A percentile compares a stretch with the other conserved stretches of the same genome.
Evolutionary conservation across 2,797 vertebrate genomes (phyloP).

Genomic region (Nyctalus aviator): DNA sequence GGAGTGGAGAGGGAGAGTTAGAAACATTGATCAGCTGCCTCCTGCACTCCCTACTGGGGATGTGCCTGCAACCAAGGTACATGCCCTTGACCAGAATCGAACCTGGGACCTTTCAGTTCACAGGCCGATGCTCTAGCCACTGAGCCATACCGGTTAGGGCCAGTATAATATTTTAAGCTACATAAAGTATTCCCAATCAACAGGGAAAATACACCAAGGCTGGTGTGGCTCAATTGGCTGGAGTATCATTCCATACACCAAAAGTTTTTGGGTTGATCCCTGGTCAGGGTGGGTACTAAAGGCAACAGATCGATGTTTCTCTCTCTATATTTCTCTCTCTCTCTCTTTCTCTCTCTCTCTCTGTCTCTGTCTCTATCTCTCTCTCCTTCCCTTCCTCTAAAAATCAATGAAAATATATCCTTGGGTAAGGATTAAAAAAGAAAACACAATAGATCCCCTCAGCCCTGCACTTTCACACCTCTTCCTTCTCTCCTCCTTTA

Average conservation of each 20-base stretch:
- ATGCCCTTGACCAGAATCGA: too few relatives aligned
- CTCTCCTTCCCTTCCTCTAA: not conserved
- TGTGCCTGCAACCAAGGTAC: too few relatives aligned
- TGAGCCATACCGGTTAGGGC: too few relatives aligned
- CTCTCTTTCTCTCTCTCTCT: not conserved
- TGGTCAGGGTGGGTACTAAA: not conserved
- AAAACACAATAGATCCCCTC: not conserved
- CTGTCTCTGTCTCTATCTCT: not conserved
- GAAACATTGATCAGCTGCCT: too few relatives aligned
- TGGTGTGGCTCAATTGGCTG: not conserved
- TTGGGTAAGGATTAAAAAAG: not conserved
- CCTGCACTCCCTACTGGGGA: too few relatives aligned
- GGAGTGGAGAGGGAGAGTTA: too few relatives aligned
- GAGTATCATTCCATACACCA: not conserved
- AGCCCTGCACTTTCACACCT: not conserved
- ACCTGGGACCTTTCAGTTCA: too few relatives aligned
- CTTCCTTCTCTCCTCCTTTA: not conserved
- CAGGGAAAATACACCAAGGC: not conserved
- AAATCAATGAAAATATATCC: not conserved
- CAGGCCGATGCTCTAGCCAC: too few relatives aligned
- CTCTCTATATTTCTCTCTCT: not conserved
- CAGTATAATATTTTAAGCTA: slow-evolving; percentile 21
- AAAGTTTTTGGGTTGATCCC: not conserved
- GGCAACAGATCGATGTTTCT: not conserved
- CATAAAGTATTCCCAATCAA: not conserved